phyloP scores from a whole-genome alignment of 2,888 invertebrate species.

The Bimastos eiseni region DNA sequence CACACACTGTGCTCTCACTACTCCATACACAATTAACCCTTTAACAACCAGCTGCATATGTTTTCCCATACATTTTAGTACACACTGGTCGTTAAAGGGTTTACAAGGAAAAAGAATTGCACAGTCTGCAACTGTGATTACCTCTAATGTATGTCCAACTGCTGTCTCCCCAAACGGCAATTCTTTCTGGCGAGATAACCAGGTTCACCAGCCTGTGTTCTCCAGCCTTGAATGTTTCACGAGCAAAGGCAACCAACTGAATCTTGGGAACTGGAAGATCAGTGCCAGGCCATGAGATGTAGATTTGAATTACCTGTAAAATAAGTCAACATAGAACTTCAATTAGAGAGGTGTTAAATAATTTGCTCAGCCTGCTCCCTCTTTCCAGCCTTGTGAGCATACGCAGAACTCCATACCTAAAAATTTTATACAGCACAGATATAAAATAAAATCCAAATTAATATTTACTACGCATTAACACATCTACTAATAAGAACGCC shows the following conservation, averaged over 20 bases:
- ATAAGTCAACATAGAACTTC: not conserved
- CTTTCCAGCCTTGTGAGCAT: not conserved
- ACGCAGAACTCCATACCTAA: not conserved
- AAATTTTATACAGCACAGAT: not conserved
- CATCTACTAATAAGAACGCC: not conserved
- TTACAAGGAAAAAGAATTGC: not conserved
- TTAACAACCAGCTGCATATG: no score
- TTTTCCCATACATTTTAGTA: no score
- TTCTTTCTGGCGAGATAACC: constrained; percentile 44
- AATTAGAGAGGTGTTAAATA: not conserved
- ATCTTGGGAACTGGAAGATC: constrained; percentile 46
- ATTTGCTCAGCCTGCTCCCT: not conserved
- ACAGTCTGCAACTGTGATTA: not conserved
- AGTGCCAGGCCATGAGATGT: constrained; percentile 50
- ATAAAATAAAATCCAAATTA: not conserved
- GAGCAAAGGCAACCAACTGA: constrained; percentile 50
- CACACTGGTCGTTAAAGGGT: no score
- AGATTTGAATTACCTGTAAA: constrained; percentile 52
- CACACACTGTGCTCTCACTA: no score
- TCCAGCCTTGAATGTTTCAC: constrained; percentile 31
- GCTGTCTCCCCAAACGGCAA: constrained; percentile 50
- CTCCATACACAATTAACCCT: no score
- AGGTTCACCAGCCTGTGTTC: constrained; percentile 40
- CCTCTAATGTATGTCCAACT: constrained; percentile 38
- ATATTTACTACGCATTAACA: not conserved